Evolutionary conservation across 2,888 invertebrate species (phyloP).

Genomic region (Tupiocoris notatus): DNA sequence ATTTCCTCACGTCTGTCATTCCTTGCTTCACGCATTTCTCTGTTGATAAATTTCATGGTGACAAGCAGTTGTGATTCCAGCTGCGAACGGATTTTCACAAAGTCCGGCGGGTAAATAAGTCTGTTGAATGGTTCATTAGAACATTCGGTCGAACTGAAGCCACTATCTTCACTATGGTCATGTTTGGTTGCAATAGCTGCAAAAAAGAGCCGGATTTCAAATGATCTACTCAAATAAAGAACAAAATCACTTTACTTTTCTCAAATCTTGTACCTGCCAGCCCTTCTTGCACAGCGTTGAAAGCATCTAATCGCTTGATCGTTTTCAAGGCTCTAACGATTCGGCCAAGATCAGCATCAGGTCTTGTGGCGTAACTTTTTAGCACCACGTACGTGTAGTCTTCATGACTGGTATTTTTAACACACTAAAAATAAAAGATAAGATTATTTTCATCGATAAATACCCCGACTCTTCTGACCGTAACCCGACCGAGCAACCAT

Average conservation of each 20-base stretch:
- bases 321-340: conserved; percentile 17
- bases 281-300: conserved; percentile 13
- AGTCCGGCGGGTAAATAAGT: conserved; percentile 3
- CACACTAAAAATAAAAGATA: conserved; percentile 7
- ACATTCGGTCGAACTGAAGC: conserved; percentile 12
- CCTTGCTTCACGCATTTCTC: not conserved
- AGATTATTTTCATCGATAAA: no score
- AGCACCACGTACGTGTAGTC: conserved; percentile 18
- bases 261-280: conserved; percentile 8
- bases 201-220: not conserved
- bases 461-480: no score
- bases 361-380: conserved; percentile 21
- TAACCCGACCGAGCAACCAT: no score
- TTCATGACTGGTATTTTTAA: not conserved
- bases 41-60: conserved; percentile 13
- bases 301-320: conserved; percentile 22
- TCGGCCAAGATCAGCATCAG: conserved; percentile 10
- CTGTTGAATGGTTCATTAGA: not conserved
- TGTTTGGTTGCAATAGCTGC: conserved; percentile 10
- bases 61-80: not conserved
- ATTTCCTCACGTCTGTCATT: not conserved
- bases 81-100: not conserved
- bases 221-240: not conserved
- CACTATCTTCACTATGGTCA: conserved; percentile 9
- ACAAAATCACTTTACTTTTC: not conserved